A percentile compares a stretch with the other conserved stretches of the same genome.
phyloP scores from a whole-genome alignment of 2,113 vertebrate species.

The Oreochromis niloticus region DNA sequence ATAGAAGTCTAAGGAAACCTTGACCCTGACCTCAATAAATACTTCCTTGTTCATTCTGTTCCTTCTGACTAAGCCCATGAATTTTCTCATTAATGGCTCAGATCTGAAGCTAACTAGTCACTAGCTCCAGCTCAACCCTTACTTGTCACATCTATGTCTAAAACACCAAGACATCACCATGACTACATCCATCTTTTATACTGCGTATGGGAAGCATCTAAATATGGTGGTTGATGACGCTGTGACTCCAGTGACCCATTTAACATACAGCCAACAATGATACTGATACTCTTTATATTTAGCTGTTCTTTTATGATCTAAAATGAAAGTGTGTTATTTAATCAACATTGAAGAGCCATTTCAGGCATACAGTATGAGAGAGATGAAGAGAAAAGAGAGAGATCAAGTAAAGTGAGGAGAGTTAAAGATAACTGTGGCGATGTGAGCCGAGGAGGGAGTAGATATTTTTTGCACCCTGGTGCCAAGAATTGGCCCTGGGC shows the following conservation, averaged over 20 bases:
- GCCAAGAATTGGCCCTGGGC: constrained; percentile 34
- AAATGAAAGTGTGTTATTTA: not conserved
- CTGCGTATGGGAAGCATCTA: not conserved
- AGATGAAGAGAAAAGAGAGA: not conserved
- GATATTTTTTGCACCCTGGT: constrained; percentile 24
- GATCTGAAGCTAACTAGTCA: not conserved
- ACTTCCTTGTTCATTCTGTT: not conserved
- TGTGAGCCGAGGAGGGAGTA: constrained; percentile 7
- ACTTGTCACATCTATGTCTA: not conserved
- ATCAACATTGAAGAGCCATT: not conserved
- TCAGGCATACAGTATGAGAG: not conserved
- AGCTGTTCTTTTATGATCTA: not conserved
- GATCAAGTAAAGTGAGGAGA: not conserved
- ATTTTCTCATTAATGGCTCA: rapidly evolving
- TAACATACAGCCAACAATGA: not conserved
- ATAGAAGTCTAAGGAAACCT: rapidly evolving
- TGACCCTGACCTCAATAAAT: not conserved
- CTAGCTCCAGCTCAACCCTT: not conserved
- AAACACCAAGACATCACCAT: not conserved
- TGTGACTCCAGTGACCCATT: not conserved
- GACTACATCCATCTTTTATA: not conserved
- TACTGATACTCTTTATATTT: not conserved
- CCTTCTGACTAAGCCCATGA: not conserved
- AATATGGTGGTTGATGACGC: not conserved
- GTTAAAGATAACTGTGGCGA: constrained; percentile 29